Base-by-base conservation (phyloP, 2,113 vertebrate genomes). In the Rynchops niger region DNA sequence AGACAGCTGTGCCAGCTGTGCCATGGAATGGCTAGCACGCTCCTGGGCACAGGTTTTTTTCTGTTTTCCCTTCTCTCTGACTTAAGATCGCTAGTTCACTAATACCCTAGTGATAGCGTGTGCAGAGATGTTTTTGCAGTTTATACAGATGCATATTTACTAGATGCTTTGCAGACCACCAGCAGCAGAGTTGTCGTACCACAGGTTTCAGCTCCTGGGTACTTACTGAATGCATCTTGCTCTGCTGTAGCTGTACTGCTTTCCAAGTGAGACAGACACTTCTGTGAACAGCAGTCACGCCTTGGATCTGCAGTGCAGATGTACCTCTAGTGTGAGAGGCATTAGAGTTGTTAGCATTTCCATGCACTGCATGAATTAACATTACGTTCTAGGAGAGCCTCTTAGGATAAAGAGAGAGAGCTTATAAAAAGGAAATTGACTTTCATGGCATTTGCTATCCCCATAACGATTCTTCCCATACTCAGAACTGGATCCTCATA, bases 1-100 rank as follows among this genome's bases (percentile, higher is more conserved):
- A 5, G 4, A 21, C 18, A 5, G 4, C 15, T 20, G 19, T 23
- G 34, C 38, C 45, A 32, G 29, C 3, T 86, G 38, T 76, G 63
- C 38, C 27, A 43, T 43, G 49, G 49, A 52, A 73, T 58, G 14
- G 8, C 30, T 49, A 70, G 15, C 29, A 53, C 4, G 3, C 15
- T 42, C 15, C 11, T 0, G 1, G 29, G 15, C 26, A 29, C 17
- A 16, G 5, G 4, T 38, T 86, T 77, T n/a, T 4, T 5, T 58
- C 42, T 34, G 4, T 27, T 88, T 62, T 66, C 30, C 30, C 15
- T 49, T 77, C 42, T 61, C 25, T 38, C 27, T n/a, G 20, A 36
- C n/a, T 34, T 36, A 66, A 70, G 27, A 65, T 36, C 27, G 15
- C 14, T n/a, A 34, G 7, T 49, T 77, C 34, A 27, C 9, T 40